phyloP scores from a whole-genome alignment of 2,113 vertebrate genomes.

The Thalassoma bifasciatum region DNA sequence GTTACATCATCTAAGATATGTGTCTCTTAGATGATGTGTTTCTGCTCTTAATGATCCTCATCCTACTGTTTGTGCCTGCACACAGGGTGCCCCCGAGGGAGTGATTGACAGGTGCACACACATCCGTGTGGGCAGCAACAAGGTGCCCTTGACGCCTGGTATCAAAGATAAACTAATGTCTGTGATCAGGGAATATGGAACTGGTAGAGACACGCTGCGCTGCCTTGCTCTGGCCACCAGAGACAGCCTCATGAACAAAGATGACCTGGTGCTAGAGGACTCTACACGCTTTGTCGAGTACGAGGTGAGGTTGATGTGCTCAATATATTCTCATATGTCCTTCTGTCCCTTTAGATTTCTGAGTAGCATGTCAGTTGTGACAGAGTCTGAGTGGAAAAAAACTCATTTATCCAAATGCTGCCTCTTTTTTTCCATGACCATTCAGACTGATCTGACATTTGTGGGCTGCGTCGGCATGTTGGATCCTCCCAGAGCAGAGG shows the following conservation, averaged over 20 bases:
- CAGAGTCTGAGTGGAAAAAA: neutral
- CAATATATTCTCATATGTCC: too few relatives aligned
- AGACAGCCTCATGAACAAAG: conserved; percentile 89
- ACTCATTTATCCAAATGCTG: neutral
- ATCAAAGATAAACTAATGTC: conserved; percentile 96
- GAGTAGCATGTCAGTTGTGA: neutral
- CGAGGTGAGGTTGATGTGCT: conserved; percentile 82
- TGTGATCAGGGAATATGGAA: conserved; percentile 95
- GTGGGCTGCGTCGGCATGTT: conserved; percentile 98
- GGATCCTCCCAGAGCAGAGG: conserved; percentile 95
- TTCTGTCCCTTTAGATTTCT: neutral
- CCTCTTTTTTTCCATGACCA: neutral
- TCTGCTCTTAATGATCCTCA: neutral
- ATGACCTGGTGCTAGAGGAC: conserved; percentile 92
- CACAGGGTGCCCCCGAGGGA: conserved; percentile 95
- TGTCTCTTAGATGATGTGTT: neutral
- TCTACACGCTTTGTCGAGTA: conserved; percentile 91
- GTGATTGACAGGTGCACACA: conserved; percentile 97
- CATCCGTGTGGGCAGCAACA: conserved; percentile 90
- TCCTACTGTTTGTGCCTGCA: conserved; percentile 4
- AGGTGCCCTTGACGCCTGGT: conserved; percentile 87
- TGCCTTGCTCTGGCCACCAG: conserved; percentile 97
- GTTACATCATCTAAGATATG: too few relatives aligned
- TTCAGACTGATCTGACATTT: conserved; percentile 94
- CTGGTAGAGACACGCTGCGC: conserved; percentile 92